Percentiles rank a stretch among this genome's conserved stretches.
Evolutionary conservation across 2,113 vertebrate genomes (phyloP).

Genomic region (Myocastor coypus): DNA sequence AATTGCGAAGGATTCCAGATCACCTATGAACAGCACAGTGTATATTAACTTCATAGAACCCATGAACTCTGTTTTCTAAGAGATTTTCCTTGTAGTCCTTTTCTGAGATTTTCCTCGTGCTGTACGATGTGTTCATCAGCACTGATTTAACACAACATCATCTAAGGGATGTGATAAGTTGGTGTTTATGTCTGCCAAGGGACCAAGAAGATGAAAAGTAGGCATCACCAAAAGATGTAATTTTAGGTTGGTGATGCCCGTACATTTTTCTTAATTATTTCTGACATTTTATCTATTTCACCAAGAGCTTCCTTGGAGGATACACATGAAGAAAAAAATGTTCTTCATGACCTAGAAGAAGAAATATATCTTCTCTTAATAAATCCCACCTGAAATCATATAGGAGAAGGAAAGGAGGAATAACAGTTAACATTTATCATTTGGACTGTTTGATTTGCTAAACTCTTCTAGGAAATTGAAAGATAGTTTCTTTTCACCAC

Average conservation of each 20-base stretch:
- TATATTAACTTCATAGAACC: constrained; percentile 60
- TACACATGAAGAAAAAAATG: constrained; percentile 85
- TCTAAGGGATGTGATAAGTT: constrained; percentile 84
- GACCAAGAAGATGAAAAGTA: constrained; percentile 82
- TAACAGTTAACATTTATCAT: constrained; percentile 85
- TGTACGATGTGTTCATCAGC: constrained; percentile 81
- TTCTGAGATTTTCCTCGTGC: too few relatives aligned
- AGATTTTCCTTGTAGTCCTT: constrained; percentile 70
- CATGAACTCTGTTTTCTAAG: constrained; percentile 59
- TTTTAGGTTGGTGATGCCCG: constrained; percentile 84
- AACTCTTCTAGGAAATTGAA: constrained; percentile 72
- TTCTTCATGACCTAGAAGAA: constrained; percentile 82
- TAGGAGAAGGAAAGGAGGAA: constrained; percentile 78
- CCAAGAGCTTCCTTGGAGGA: constrained; percentile 85
- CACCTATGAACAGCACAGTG: not conserved
- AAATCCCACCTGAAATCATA: constrained; percentile 88
- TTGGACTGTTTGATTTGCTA: constrained; percentile 82
- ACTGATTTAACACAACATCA: constrained; percentile 84
- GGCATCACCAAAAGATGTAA: constrained; percentile 84
- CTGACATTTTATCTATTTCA: constrained; percentile 89
- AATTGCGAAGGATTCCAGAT: constrained; percentile 40
- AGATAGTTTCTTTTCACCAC: constrained; percentile 59
- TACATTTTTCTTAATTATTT: constrained; percentile 92
- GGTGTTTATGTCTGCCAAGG: constrained; percentile 86
- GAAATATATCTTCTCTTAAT: constrained; percentile 89